phyloP scores from a whole-genome alignment of 2,888 invertebrate species.

The Prostheceraeus crozeri region DNA sequence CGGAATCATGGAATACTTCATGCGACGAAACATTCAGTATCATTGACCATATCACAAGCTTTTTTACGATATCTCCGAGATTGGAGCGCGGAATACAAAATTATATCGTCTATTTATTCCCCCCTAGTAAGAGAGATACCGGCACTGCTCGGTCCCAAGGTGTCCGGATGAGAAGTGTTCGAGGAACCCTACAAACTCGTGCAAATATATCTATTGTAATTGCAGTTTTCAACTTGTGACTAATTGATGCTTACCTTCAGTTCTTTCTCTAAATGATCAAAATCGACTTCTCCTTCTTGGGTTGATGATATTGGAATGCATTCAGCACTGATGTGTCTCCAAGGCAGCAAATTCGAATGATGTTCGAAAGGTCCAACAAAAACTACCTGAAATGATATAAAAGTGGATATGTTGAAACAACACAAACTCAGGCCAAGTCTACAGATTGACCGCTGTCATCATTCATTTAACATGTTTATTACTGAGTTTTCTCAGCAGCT shows the following conservation, averaged over 20 bases:
- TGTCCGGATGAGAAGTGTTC: background rate
- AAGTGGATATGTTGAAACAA: background rate
- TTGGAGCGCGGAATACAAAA: too few species aligned
- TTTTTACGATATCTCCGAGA: too few species aligned
- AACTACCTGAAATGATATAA: constrained; percentile 62
- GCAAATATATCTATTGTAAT: background rate
- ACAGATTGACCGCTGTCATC: too few species aligned
- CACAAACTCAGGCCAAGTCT: too few species aligned
- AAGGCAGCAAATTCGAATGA: constrained; percentile 70
- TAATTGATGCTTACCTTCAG: constrained; percentile 59
- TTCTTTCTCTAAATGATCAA: constrained; percentile 68
- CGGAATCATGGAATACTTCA: too few species aligned
- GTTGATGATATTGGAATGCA: constrained; percentile 72
- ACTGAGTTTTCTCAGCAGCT: too few species aligned
- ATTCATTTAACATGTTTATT: too few species aligned
- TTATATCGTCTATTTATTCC: too few species aligned
- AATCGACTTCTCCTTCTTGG: constrained; percentile 70
- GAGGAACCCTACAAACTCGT: background rate
- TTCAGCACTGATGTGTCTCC: constrained; percentile 73
- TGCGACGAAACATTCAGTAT: too few species aligned
- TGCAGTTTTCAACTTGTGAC: background rate
- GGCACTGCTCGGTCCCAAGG: too few species aligned
- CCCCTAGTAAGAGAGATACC: too few species aligned
- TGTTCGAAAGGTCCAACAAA: constrained; percentile 74
- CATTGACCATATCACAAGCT: too few species aligned